Percentiles rank a stretch among this genome's conserved stretches.
Conservation (phyloP, 2,888 invertebrate species). For the Cataglyphis livida region DNA sequence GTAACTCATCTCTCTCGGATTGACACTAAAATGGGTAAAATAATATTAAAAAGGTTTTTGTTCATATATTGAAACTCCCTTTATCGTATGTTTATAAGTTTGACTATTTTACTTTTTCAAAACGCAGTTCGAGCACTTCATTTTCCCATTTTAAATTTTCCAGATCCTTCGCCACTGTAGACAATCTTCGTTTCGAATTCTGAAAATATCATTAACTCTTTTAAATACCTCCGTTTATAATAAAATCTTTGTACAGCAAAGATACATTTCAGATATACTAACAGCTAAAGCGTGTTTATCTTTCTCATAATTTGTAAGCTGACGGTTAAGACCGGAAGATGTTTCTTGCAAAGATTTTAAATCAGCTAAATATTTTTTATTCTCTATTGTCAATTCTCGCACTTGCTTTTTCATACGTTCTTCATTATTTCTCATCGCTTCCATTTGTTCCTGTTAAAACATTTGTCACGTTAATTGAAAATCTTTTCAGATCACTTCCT, state of each 20-base stretch:
- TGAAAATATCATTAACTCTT: conserved; percentile 75
- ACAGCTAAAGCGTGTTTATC: conserved; percentile 92
- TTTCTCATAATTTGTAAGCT: conserved; percentile 94
- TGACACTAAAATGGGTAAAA: conserved; percentile 80
- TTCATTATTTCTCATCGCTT: conserved; percentile 91
- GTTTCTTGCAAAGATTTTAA: conserved; percentile 90
- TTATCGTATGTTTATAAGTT: neutral
- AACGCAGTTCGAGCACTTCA: conserved; percentile 91
- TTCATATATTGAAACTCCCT: neutral
- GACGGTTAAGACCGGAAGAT: conserved; percentile 90
- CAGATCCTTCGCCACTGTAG: conserved; percentile 86
- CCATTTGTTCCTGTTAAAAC: conserved; percentile 89
- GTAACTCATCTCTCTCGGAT: conserved; percentile 92
- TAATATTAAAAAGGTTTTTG: conserved; percentile 5
- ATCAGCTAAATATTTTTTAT: conserved; percentile 91
- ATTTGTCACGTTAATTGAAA: neutral
- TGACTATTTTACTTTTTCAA: conserved; percentile 88
- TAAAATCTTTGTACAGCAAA: neutral
- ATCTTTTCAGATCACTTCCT: neutral
- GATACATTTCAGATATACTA: conserved; percentile 75
- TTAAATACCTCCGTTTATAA: conserved; percentile 15
- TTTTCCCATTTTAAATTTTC: conserved; percentile 89
- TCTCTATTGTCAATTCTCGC: conserved; percentile 90
- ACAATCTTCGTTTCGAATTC: conserved; percentile 87
- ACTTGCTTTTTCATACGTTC: conserved; percentile 91